phyloP scores from a whole-genome alignment of 2,797 vertebrate species.

The Pseudocheirus occidentalis region DNA sequence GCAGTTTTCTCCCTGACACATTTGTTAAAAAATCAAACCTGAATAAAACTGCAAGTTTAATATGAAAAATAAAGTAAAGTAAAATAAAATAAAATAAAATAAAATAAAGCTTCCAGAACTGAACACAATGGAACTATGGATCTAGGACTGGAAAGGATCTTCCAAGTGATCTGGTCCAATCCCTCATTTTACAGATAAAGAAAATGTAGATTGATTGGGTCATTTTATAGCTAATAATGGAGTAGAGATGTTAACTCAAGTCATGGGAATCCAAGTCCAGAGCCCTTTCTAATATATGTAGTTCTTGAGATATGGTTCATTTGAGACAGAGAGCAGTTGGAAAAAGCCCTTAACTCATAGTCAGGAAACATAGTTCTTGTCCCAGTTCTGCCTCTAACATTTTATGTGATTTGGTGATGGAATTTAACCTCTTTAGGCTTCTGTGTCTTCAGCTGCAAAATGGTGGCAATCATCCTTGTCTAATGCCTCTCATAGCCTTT shows the following conservation, averaged over 20 bases:
- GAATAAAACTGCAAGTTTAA: too few species aligned
- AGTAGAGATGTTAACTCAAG: neutral
- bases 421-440: neutral
- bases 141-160: neutral
- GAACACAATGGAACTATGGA: neutral
- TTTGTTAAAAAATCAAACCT: too few species aligned
- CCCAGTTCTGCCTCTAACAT: neutral
- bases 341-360: neutral
- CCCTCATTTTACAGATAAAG: neutral
- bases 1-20: too few species aligned
- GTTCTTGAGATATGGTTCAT: neutral
- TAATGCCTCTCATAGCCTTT: neutral
- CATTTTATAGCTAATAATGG: neutral
- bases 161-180: neutral
- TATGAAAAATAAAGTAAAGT: too few species aligned
- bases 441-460: neutral
- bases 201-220: neutral
- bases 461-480: neutral
- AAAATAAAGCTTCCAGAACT: too few species aligned
- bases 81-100: too few species aligned
- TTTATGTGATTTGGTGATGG: neutral
- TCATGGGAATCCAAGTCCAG: neutral
- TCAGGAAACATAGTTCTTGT: neutral
- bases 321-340: neutral
- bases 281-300: neutral